Base-by-base conservation (phyloP, 2,888 invertebrate species). In the Eristalinus sepulchralis region DNA sequence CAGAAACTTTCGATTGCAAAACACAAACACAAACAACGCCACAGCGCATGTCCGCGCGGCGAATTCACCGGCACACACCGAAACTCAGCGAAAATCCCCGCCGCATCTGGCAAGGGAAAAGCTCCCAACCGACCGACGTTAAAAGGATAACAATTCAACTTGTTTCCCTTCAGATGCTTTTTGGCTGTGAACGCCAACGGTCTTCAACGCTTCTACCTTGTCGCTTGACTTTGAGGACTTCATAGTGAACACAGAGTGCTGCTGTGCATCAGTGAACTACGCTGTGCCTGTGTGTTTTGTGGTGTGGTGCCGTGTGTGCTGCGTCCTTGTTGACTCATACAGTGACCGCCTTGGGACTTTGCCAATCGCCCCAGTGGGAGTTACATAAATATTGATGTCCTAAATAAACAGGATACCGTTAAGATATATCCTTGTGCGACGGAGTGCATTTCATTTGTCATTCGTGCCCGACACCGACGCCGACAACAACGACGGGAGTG, bases 91-190 rank as follows among this genome's bases (percentile, higher is more conserved):
- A 36, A 57, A 47, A 47, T 22, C 39, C 20, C n/a, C 27, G 9
- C 67, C 59, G 13, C 33, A 11, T 4, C 33, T 13, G 59, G 6
- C 2, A n/a, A n/a, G n/a, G 55, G 24, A 70, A 83, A 86, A 86
- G 86, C 86, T 86, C 27, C 31, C 63, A 1, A 10, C 31, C 22
- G 10, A n/a, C 62, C 66, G 67, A 82, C 75, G 83, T 83, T 86
- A 83, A 79, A 86, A 86, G 86, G 82, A 86, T 73, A 83, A 78
- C 86, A 86, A 77, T 71, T 71, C 78, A 67, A 75, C 75, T 71
- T 27, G 75, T 55, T 63, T 79, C 17, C 78, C 71, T 75, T 83
- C 71, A 86, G 83, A 86, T 83, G 78, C 71, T 83, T 78, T 83
- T 75, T 67, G 36, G 66, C 78, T 83, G 83, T 63, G 47, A 71